Conservation (phyloP, 2,888 invertebrate genomes). For the Drosophila monieri region DNA sequence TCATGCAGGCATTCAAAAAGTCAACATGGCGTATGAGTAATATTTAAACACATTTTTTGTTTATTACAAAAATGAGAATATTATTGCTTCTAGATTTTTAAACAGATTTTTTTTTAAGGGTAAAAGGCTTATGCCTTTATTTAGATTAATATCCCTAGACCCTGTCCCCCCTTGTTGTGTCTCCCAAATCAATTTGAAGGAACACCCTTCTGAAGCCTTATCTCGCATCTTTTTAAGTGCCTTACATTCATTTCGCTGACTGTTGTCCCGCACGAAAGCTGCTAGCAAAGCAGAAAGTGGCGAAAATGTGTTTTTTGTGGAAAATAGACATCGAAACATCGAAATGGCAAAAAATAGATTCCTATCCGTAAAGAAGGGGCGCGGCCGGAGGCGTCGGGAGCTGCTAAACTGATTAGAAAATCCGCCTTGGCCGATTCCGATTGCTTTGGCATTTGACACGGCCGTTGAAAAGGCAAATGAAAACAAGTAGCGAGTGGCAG, state of each 20-base stretch:
- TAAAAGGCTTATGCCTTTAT: neutral
- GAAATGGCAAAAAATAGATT: slow-evolving; percentile 34
- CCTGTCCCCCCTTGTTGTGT: neutral
- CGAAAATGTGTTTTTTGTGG: slow-evolving; percentile 39
- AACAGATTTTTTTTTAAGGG: no score
- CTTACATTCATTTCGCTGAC: slow-evolving; percentile 16
- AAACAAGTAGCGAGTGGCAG: slow-evolving; percentile 11
- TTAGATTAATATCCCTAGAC: neutral
- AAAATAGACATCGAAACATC: slow-evolving; percentile 29
- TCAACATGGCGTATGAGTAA: neutral
- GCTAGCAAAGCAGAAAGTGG: slow-evolving; percentile 45
- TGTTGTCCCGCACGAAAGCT: slow-evolving; percentile 35
- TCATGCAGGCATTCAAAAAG: no score
- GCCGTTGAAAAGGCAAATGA: neutral
- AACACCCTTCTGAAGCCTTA: neutral
- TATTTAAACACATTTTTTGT: neutral
- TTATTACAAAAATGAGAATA: neutral
- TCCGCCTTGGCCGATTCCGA: slow-evolving; percentile 40
- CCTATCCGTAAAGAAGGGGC: neutral
- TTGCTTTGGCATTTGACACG: slow-evolving; percentile 56
- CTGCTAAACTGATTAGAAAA: slow-evolving; percentile 42
- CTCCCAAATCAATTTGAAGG: neutral
- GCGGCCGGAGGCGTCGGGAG: neutral
- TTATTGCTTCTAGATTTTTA: no score
- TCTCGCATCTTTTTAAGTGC: neutral